phyloP scores from a whole-genome alignment of 2,888 invertebrate species.

The Hemithea aestivaria region DNA sequence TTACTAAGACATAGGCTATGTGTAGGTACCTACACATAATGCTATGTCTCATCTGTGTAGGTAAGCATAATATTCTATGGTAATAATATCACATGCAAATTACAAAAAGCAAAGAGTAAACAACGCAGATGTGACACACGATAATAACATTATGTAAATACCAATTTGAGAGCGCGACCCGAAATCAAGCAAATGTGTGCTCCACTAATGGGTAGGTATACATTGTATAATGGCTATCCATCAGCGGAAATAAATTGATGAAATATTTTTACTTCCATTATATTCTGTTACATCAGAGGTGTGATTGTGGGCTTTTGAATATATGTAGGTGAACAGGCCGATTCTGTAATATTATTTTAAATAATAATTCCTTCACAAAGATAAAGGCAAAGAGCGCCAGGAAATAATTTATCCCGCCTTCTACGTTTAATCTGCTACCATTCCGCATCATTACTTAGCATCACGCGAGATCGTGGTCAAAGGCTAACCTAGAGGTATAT shows the following conservation, averaged over 20 bases:
- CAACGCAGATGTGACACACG: conserved; percentile 14
- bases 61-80: no score
- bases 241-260: conserved; percentile 37
- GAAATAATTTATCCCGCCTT: no score
- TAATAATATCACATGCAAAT: background rate
- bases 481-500: no score
- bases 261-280: conserved; percentile 41
- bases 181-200: conserved; percentile 22
- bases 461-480: no score
- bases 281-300: conserved; percentile 41
- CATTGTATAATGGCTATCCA: conserved; percentile 29
- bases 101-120: conserved; percentile 1
- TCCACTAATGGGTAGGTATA: conserved; percentile 20
- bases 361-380: no score
- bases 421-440: no score
- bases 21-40: no score
- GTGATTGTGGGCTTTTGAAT: conserved; percentile 31
- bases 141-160: conserved; percentile 24
- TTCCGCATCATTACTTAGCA: no score
- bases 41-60: no score
- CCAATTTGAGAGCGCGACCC: conserved; percentile 20
- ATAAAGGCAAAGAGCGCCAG: no score
- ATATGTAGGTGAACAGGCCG: conserved; percentile 14
- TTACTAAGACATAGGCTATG: no score
- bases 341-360: no score